These are phyloP conservation scores for Saiga tatarica DNA, from an alignment of 2,113 vertebrate genomes.

Conservation along the genomic window DNA sequence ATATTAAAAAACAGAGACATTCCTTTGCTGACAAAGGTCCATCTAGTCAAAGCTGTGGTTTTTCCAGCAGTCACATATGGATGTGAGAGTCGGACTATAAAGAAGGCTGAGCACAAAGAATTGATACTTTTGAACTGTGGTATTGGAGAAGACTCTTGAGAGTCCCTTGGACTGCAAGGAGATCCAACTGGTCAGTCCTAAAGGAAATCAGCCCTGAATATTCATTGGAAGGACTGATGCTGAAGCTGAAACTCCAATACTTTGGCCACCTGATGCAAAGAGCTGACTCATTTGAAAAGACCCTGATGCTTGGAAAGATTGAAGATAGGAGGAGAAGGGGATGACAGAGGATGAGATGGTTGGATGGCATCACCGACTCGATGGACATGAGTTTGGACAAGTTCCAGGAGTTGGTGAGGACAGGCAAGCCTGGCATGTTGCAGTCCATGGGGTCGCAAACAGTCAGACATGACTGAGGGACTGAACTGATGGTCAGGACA, in stretches of 20 bases:
- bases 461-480: rapidly evolving
- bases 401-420: background rate
- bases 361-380: background rate
- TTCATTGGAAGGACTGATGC: background rate
- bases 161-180: background rate
- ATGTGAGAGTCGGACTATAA: background rate
- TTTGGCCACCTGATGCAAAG: background rate
- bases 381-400: background rate
- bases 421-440: background rate
- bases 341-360: background rate
- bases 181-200: background rate
- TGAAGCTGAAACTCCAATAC: background rate
- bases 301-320: background rate
- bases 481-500: background rate
- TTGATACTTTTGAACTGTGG: background rate
- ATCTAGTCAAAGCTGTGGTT: background rate
- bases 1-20: background rate
- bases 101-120: background rate
- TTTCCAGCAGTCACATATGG: background rate
- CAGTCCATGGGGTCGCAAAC: background rate
- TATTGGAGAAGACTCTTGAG: background rate
- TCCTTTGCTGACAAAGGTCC: background rate
- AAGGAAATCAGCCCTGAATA: background rate
- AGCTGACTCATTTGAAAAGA: background rate
- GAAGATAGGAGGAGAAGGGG: background rate